These are phyloP conservation scores for Lissonota sp. DNA, from an alignment of 2,888 invertebrate genomes.

Conservation along the genomic window DNA sequence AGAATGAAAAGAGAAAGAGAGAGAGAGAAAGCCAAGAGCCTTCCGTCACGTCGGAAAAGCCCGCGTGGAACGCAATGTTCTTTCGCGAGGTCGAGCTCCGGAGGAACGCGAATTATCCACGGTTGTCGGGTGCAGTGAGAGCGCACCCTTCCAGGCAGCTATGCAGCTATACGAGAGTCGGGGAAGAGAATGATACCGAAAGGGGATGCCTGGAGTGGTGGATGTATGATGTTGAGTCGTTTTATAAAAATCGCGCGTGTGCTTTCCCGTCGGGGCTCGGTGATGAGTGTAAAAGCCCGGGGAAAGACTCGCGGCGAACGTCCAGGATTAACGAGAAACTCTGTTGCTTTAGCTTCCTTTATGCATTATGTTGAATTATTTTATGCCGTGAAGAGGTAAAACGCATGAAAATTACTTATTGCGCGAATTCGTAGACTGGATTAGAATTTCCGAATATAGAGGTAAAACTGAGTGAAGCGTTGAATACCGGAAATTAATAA, in stretches of 20 bases:
- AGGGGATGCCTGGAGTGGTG: slow-evolving; percentile 33
- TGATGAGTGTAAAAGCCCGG: neutral
- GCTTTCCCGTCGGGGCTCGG: slow-evolving; percentile 33
- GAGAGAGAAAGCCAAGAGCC: slow-evolving; percentile 22
- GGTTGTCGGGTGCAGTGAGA: slow-evolving; percentile 79
- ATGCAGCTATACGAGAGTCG: slow-evolving; percentile 41
- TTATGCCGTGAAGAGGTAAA: no score
- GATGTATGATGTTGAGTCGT: slow-evolving; percentile 45
- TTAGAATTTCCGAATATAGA: no score
- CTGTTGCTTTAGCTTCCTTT: neutral
- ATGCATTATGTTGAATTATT: no score
- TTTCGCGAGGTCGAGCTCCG: slow-evolving; percentile 77
- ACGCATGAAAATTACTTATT: no score
- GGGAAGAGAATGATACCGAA: slow-evolving; percentile 27
- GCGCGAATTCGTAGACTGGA: no score
- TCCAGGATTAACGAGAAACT: neutral
- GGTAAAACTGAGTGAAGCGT: no score
- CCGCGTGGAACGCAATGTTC: slow-evolving; percentile 71
- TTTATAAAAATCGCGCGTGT: slow-evolving; percentile 12
- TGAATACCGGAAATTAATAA: no score
- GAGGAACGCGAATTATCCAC: slow-evolving; percentile 80
- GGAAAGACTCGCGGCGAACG: no score
- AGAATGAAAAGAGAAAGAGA: slow-evolving; percentile 38
- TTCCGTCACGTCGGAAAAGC: slow-evolving; percentile 57
- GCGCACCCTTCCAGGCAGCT: slow-evolving; percentile 41